Evolutionary conservation across 2,113 vertebrate species (phyloP).

Genomic region (Aythya baeri): DNA sequence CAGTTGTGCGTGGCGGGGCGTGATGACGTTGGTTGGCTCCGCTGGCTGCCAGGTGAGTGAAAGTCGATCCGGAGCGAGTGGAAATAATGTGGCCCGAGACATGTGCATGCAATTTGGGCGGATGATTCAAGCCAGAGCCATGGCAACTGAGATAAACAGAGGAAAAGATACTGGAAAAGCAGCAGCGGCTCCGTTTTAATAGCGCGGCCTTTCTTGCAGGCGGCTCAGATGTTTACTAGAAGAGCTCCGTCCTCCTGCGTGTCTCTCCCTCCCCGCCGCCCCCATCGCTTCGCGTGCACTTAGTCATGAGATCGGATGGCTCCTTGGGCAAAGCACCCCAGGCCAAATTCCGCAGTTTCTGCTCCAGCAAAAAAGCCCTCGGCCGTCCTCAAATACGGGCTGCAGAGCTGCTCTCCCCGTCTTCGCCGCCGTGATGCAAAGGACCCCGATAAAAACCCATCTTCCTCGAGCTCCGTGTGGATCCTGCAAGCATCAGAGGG

Average conservation of each 20-base stretch:
- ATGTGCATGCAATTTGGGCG: constrained; percentile 69
- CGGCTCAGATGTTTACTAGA: constrained; percentile 64
- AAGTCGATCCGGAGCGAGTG: constrained; percentile 47
- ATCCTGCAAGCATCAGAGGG: fast-evolving
- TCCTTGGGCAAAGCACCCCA: not conserved
- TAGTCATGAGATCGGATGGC: constrained; percentile 34
- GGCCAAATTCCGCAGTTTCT: constrained; percentile 48
- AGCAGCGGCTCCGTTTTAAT: constrained; percentile 52
- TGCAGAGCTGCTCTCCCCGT: not conserved
- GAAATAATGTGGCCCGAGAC: constrained; percentile 52
- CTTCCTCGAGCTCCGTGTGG: not conserved
- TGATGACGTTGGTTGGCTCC: constrained; percentile 7
- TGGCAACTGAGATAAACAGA: constrained; percentile 75
- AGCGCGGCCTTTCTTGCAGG: constrained; percentile 32
- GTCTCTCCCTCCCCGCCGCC: constrained; percentile 31
- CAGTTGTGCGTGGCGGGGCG: not conserved
- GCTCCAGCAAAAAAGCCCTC: constrained; percentile 18
- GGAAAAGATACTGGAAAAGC: constrained; percentile 64
- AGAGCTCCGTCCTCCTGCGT: constrained; percentile 39
- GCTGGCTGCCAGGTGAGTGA: constrained; percentile 62
- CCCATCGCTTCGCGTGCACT: not conserved
- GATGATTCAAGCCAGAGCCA: constrained; percentile 69
- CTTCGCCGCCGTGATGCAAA: not conserved
- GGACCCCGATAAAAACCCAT: not conserved
- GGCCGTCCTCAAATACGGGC: not conserved